phyloP scores from a whole-genome alignment of 30 jellyfish, hydroid and myxozoan genomes.

The Catostylus mosaicus region DNA sequence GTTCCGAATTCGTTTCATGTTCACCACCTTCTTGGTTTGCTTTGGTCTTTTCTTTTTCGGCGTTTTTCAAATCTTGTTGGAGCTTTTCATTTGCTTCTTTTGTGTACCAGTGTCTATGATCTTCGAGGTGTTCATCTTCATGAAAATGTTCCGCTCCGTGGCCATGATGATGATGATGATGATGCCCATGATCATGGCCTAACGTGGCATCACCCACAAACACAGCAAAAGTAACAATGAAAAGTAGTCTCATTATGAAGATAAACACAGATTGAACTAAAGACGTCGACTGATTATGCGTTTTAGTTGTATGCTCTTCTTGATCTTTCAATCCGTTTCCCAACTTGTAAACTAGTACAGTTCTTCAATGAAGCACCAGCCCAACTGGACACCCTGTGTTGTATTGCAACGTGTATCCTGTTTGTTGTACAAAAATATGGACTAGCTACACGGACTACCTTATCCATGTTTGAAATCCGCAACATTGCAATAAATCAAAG shows the following conservation, averaged over 20 bases:
- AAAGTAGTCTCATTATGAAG: background rate
- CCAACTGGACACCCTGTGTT: slow-evolving; percentile 28
- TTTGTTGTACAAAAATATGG: background rate
- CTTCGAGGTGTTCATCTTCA: slow-evolving; percentile 69
- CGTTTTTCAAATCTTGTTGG: slow-evolving; percentile 43
- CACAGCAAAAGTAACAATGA: background rate
- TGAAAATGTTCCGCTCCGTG: slow-evolving; percentile 65
- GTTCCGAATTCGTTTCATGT: background rate
- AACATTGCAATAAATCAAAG: too few species aligned
- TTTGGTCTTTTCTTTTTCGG: background rate
- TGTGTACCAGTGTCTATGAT: slow-evolving; percentile 86
- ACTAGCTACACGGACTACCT: slow-evolving; percentile 20
- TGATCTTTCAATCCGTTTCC: background rate
- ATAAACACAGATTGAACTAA: too few species aligned
- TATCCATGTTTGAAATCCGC: too few species aligned
- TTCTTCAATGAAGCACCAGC: slow-evolving; percentile 8
- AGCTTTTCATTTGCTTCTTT: slow-evolving; percentile 78
- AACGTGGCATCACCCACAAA: background rate
- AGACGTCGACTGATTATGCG: too few species aligned
- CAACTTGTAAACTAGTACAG: background rate
- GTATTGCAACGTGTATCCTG: slow-evolving; percentile 52
- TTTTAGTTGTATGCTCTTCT: background rate
- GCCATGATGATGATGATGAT: slow-evolving; percentile 39
- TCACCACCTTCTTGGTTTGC: background rate
- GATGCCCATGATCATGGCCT: slow-evolving; percentile 63